These are phyloP conservation scores for Passerculus sandwichensis DNA, from an alignment of 2,797 vertebrate genomes.

Conservation along the genomic window DNA sequence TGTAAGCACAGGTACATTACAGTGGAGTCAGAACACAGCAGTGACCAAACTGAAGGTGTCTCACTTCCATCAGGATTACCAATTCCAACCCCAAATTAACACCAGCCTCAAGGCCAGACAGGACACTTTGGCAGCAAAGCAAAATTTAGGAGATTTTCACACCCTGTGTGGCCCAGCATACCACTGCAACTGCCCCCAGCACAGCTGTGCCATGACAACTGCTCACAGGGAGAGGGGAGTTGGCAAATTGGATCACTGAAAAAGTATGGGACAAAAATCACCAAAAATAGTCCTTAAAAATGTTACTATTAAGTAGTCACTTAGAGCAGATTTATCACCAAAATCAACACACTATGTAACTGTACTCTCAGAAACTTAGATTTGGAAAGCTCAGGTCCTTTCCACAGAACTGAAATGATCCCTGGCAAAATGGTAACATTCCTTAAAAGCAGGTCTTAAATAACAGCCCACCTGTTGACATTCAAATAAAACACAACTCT, in stretches of 20 bases:
- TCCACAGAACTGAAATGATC: conserved; percentile 5
- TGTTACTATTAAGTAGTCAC: neutral
- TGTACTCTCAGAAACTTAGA: neutral
- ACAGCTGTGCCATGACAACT: neutral
- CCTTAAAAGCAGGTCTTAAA: conserved; percentile 38
- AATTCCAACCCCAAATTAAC: neutral
- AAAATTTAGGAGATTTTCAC: neutral
- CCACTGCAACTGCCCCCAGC: neutral
- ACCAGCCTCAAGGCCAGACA: neutral
- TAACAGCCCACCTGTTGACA: conserved; percentile 45
- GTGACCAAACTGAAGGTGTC: neutral
- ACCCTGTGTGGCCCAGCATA: neutral
- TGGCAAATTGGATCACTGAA: neutral
- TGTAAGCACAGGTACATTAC: fast-evolving
- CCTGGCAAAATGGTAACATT: conserved; percentile 16
- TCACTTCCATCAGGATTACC: neutral
- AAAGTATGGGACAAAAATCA: neutral
- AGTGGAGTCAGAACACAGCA: neutral
- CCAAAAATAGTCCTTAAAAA: neutral
- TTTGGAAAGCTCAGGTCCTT: conserved; percentile 11
- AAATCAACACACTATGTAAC: neutral
- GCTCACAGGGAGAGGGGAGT: neutral
- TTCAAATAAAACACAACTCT: conserved; percentile 41
- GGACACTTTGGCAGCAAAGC: neutral
- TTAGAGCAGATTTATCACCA: neutral